A percentile compares a stretch with the other conserved stretches of the same genome.
Evolutionary conservation across 2,797 vertebrate species (phyloP).

Genomic region (Hyperoplus immaculatus): DNA sequence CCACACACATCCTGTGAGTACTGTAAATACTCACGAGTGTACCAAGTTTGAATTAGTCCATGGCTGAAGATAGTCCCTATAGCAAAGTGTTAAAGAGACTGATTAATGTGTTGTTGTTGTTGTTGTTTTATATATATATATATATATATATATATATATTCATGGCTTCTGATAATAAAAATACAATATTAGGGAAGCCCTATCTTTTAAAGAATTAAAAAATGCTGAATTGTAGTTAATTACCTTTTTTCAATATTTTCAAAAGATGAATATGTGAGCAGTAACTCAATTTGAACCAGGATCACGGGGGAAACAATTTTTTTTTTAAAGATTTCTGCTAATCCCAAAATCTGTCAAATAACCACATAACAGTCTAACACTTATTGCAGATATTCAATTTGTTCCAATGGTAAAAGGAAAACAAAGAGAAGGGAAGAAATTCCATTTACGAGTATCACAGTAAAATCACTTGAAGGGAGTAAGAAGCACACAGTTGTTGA

Average conservation of each 20-base stretch:
- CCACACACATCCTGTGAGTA: no score
- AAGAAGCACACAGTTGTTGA: conserved; percentile 31
- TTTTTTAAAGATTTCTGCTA: background rate
- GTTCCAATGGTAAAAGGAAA: conserved; percentile 7
- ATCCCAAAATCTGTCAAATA: background rate
- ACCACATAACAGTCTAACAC: background rate
- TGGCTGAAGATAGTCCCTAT: no score
- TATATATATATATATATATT: no score
- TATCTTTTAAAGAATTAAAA: background rate
- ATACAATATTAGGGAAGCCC: background rate
- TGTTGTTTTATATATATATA: background rate
- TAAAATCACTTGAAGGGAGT: conserved; percentile 16
- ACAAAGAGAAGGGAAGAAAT: conserved; percentile 7
- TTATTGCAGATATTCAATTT: conserved; percentile 4
- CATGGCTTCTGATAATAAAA: no score
- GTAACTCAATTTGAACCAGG: background rate
- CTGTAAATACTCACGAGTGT: no score
- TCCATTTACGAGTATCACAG: conserved; percentile 10
- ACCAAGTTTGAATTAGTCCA: no score
- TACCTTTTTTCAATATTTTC: background rate
- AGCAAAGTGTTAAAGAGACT: background rate
- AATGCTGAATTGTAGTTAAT: no score
- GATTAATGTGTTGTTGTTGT: background rate
- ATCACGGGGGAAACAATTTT: background rate
- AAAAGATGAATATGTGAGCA: background rate